phyloP scores from a whole-genome alignment of 2,888 invertebrate species.

The Oxycera nigricornis region DNA sequence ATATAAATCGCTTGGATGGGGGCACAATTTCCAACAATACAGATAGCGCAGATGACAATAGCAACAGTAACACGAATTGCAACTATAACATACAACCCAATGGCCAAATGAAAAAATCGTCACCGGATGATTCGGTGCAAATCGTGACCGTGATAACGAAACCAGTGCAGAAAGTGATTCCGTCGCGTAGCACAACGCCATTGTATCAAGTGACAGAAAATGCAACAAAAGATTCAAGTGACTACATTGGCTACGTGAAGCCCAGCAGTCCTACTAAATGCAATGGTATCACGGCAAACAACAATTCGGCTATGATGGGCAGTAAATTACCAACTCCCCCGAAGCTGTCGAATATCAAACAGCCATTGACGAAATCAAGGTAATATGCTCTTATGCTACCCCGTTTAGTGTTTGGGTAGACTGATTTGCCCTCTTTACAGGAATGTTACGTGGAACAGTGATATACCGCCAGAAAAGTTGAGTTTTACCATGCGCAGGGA shows the following conservation, averaged over 20 bases:
- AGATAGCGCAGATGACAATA: conserved; percentile 49
- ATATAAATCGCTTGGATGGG: conserved; percentile 33
- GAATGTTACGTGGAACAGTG: conserved; percentile 75
- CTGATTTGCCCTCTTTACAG: conserved; percentile 47
- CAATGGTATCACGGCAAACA: conserved; percentile 54
- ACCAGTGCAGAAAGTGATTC: conserved; percentile 81
- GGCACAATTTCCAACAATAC: conserved; percentile 2
- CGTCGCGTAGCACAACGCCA: conserved; percentile 69
- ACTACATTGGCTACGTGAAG: conserved; percentile 63
- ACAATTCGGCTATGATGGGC: conserved; percentile 46
- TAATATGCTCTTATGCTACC: background rate
- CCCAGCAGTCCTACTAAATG: conserved; percentile 61
- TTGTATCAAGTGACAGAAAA: conserved; percentile 7
- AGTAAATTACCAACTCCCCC: conserved; percentile 52
- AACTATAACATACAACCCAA: conserved; percentile 48
- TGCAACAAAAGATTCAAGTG: conserved; percentile 46
- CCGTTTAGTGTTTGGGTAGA: no score
- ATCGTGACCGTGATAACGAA: conserved; percentile 54
- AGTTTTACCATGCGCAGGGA: conserved; percentile 92
- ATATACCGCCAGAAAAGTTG: conserved; percentile 75
- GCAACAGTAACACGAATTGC: conserved; percentile 39
- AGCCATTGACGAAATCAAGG: conserved; percentile 51
- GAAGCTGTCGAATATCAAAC: conserved; percentile 25
- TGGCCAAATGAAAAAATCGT: conserved; percentile 50
- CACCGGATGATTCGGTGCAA: conserved; percentile 17